Evolutionary conservation across 37 sponge, comb jelly and placozoan species (phyloP).

Genomic region (Halichondria panicea): DNA sequence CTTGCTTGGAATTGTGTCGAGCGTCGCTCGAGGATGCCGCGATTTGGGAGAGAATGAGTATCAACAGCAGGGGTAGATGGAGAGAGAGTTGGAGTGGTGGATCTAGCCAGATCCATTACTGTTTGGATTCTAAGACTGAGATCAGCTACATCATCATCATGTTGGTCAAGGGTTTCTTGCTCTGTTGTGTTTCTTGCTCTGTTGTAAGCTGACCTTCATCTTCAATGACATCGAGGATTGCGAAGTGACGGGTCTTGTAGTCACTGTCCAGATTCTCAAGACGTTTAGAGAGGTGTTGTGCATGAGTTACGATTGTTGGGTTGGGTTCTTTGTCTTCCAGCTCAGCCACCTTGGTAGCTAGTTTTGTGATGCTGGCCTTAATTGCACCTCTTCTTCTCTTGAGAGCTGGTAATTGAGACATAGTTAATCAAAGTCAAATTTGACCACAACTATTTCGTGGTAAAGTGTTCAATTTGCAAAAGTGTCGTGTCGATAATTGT

Average conservation of each 20-base stretch:
- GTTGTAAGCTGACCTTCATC: slow-evolving; percentile 4
- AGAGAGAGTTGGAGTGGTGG: neutral
- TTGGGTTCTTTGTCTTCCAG: neutral
- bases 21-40: slow-evolving; percentile 7
- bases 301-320: neutral
- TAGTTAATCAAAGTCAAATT: neutral
- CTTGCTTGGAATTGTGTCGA: slow-evolving; percentile 7
- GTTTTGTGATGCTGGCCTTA: slow-evolving; percentile 14
- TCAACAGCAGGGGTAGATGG: neutral
- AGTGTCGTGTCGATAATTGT: neutral
- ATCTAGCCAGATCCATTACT: neutral
- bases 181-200: slow-evolving; percentile 12
- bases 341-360: neutral
- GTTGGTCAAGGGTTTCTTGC: neutral
- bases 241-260: slow-evolving; percentile 12
- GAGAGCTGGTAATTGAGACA: neutral
- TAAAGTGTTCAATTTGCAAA: neutral
- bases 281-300: slow-evolving; percentile 12
- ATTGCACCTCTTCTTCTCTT: slow-evolving; percentile 25
- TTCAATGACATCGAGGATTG: slow-evolving; percentile 4
- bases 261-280: slow-evolving; percentile 22
- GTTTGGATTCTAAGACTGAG: slow-evolving; percentile 4
- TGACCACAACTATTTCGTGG: slow-evolving; percentile 26
- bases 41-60: neutral
- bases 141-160: slow-evolving; percentile 13